Base-by-base conservation (phyloP, 2,888 invertebrate species). In the Ethmia dodecea region DNA sequence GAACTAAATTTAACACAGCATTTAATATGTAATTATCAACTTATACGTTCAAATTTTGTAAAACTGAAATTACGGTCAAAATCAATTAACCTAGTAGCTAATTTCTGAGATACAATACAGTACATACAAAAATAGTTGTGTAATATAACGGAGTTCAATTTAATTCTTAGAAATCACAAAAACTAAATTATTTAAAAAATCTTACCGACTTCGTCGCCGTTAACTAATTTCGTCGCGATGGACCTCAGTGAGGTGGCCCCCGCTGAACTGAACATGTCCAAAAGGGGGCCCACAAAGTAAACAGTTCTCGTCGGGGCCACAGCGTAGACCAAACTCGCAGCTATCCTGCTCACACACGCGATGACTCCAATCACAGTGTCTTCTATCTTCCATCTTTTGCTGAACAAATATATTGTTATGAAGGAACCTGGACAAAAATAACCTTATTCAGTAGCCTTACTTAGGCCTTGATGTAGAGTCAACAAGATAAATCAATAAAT, bases 231-330 rank as follows among this genome's bases (percentile, higher is more conserved):
- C 1, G 89, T 87, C 10, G 87, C 88, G 26, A 89, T 87, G 0
- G 89, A 89, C 42, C 89, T 70, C 42, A 89, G 67, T 0, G 88
- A 88, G 1, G 89, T 88, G 2, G 88, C 86, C 0, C 86, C 87
- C 1, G 89, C 88, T 0, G 88, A 86, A 43, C 88, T 88, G 49
- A 88, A 86, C 70, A 89, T 78, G 35, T 88, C 88, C 56, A 88
- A 65, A 18, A 86, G 60, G 4, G 87, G 87, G 12, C 88, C 89
- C 33, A 88, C 51, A 67, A 87, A 88, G 66, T 88, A 87, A 34
- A 87, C 55, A 0, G 74, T 71, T 22, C 79, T 60, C 6, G 58
- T 71, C 0, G 81, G 80, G 0, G 88, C 88, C 43, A 88, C 49
- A 0, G 88, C 87, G 54, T 88, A 89, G 18, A 86, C 71, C 42